Conservation (phyloP, 2,113 vertebrate species). For the Emydura subglobosa region DNA sequence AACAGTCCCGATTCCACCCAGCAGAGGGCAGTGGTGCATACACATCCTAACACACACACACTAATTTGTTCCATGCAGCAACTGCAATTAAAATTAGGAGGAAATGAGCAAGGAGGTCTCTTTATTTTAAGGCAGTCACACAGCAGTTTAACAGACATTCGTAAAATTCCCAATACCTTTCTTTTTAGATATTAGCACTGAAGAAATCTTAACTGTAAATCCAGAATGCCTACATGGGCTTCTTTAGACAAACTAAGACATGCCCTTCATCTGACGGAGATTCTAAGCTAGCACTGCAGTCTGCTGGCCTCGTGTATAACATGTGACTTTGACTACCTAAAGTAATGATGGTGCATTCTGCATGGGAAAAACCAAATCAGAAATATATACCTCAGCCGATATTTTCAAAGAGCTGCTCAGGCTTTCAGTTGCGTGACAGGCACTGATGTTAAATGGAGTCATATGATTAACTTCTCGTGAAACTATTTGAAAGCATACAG, state of each 20-base stretch:
- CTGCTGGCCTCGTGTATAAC: neutral
- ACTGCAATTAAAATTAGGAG: neutral
- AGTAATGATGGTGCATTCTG: fast-evolving
- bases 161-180: neutral
- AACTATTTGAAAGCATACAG: fast-evolving
- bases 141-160: neutral
- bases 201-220: neutral
- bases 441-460: neutral
- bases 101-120: neutral
- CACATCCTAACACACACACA: too few relatives aligned
- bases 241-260: neutral
- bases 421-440: neutral
- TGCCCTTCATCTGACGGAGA: neutral
- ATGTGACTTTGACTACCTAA: neutral
- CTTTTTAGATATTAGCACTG: neutral
- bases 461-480: neutral
- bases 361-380: neutral
- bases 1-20: neutral
- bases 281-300: neutral
- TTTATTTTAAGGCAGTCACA: too few relatives aligned
- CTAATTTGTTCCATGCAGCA: neutral
- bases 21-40: neutral
- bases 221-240: neutral
- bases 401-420: fast-evolving
- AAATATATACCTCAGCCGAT: neutral